Conservation (phyloP, 2,797 vertebrate genomes). For the Lagodon rhomboides region DNA sequence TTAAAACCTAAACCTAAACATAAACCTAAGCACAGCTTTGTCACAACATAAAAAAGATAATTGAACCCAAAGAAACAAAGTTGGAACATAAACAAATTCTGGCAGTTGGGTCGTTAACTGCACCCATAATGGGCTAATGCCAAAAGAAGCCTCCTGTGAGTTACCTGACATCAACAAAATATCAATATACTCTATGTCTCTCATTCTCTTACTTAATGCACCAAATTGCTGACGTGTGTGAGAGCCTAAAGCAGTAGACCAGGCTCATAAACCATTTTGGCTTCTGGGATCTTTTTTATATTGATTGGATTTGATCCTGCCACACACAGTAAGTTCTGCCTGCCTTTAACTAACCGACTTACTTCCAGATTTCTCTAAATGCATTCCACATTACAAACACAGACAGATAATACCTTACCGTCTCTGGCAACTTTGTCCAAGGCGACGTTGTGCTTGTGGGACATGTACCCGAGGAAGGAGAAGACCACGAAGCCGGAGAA, state of each 20-base stretch:
- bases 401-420: slow-evolving; percentile 79
- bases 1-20: too few species aligned
- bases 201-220: background rate
- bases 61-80: too few species aligned
- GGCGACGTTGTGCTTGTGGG: slow-evolving; percentile 91
- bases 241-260: background rate
- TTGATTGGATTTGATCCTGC: background rate
- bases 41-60: too few species aligned
- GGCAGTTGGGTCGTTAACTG: too few species aligned
- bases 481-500: slow-evolving; percentile 96
- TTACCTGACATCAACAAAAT: background rate
- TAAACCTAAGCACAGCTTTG: too few species aligned
- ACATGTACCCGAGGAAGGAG: slow-evolving; percentile 94
- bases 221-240: background rate
- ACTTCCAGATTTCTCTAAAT: too few species aligned
- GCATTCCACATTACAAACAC: background rate
- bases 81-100: too few species aligned
- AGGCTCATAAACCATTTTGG: background rate
- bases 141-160: background rate
- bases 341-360: too few species aligned
- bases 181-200: background rate
- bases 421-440: slow-evolving; percentile 92
- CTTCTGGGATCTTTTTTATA: background rate
- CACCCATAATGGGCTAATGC: background rate
- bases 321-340: background rate